Percentiles rank a stretch among this genome's conserved stretches.
These are phyloP conservation scores for Drosophila kepulauana DNA, from an alignment of 1,140 invertebrate species.

Conservation along the genomic window DNA sequence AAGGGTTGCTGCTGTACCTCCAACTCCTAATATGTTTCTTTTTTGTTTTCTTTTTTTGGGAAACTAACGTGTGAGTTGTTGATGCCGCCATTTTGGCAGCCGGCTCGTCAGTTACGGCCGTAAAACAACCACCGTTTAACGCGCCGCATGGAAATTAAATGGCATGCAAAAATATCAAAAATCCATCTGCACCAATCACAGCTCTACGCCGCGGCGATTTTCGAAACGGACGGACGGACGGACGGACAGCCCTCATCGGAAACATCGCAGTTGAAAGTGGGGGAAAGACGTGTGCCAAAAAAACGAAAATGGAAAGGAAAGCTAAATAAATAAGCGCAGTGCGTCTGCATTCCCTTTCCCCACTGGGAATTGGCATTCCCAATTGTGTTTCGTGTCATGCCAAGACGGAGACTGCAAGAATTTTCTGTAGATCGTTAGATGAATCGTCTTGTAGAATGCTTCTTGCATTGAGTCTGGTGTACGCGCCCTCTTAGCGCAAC, in stretches of 20 bases:
- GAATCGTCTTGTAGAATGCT: too few species aligned
- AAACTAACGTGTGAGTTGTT: slow-evolving; percentile 41
- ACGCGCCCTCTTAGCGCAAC: too few species aligned
- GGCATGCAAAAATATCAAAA: slow-evolving; percentile 64
- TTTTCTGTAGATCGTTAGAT: too few species aligned
- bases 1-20: slow-evolving; percentile 52
- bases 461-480: too few species aligned
- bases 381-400: too few species aligned
- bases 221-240: neutral
- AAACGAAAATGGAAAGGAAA: slow-evolving; percentile 39
- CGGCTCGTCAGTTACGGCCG: neutral
- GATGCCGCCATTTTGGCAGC: slow-evolving; percentile 66
- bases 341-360: slow-evolving; percentile 41
- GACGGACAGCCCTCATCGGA: neutral
- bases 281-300: slow-evolving; percentile 36
- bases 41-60: slow-evolving; percentile 21
- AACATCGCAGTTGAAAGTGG: neutral
- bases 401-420: too few species aligned
- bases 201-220: slow-evolving; percentile 10
- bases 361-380: slow-evolving; percentile 6
- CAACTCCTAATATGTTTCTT: neutral
- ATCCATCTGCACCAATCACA: slow-evolving; percentile 71
- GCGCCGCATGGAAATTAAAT: slow-evolving; percentile 62
- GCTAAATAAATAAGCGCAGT: slow-evolving; percentile 27
- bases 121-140: slow-evolving; percentile 40